Base-by-base conservation (phyloP, 2,797 vertebrate species). In the Tauraco hartlaubi region DNA sequence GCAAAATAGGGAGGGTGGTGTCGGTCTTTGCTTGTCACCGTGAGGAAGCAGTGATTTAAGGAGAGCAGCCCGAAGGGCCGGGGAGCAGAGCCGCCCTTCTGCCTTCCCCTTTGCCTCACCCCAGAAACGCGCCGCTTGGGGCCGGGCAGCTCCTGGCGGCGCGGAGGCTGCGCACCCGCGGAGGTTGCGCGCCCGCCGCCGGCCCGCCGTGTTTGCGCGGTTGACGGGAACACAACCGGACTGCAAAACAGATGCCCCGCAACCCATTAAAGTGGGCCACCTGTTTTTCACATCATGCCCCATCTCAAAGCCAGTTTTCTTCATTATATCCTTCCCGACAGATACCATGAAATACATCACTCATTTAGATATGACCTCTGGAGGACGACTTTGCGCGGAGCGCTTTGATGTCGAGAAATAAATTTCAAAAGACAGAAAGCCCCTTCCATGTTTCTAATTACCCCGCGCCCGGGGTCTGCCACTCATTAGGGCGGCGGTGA, bases 391-490 rank as follows among this genome's bases (percentile, higher is more conserved):
- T 85, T 59, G 82, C 21, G 43, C 75, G 31, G 59, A 84, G 74
- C 63, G 52, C 96, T 97, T 97, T 97, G 96, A 97, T 97, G 95
- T 96, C 29, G 85, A 80, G 91, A 93, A 76, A 28, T 56, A 82
- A 84, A 96, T 95, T 96, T 95, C 86, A 72, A 94, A 95, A 95
- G 96, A 79, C 84, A 88, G 91, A 91, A 93, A 90, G 75, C 55
- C 67, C 76, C 33, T 90, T 81, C 97, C 39, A 95, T 96, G 94
- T 86, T 97, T 97, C 95, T 97, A 88, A 97, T 97, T 96, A 95
- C 48, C 90, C 87, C 35, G 31, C 55, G n/a, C 91, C 64, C 44
- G 31, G 46, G 79, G 75, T 44, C 97, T 96, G 97, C 86, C 95
- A 13, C 82, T 95, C 92, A 95, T 97, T 92, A 94, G 85, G 58